Evolutionary conservation across 2,797 vertebrate species (phyloP).

Genomic region (Enteromius anoplus): DNA sequence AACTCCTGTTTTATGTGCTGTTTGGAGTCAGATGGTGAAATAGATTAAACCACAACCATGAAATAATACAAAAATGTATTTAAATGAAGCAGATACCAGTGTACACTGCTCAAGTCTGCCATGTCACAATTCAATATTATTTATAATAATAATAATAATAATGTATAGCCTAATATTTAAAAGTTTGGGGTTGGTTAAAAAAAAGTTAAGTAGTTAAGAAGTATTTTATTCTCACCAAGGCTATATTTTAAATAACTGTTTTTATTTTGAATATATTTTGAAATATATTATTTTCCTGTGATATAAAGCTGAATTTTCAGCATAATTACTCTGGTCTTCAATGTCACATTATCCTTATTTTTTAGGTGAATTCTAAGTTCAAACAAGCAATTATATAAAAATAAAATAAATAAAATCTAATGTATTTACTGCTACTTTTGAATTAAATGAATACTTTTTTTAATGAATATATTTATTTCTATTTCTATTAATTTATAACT

Average conservation of each 20-base stretch:
- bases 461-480: background rate
- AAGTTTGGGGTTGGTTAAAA: background rate
- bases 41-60: background rate
- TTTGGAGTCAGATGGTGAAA: background rate
- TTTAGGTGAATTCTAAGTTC: background rate
- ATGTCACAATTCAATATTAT: background rate
- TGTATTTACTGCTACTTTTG: background rate
- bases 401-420: background rate
- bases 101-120: background rate
- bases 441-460: background rate
- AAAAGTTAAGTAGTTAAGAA: too few relatives aligned
- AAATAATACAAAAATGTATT: background rate
- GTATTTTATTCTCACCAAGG: background rate
- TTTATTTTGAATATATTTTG: background rate
- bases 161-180: background rate
- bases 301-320: background rate
- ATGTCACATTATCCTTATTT: background rate
- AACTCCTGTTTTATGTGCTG: background rate
- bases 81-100: background rate
- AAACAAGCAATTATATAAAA: background rate
- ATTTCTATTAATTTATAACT: background rate
- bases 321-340: background rate
- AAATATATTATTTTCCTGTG: background rate
- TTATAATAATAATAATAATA: too few relatives aligned
- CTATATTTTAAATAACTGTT: background rate